A percentile compares a stretch with the other conserved stretches of the same genome.
Evolutionary conservation across 1,140 invertebrate genomes (phyloP).

Genomic region (Piezodorus guildinii): DNA sequence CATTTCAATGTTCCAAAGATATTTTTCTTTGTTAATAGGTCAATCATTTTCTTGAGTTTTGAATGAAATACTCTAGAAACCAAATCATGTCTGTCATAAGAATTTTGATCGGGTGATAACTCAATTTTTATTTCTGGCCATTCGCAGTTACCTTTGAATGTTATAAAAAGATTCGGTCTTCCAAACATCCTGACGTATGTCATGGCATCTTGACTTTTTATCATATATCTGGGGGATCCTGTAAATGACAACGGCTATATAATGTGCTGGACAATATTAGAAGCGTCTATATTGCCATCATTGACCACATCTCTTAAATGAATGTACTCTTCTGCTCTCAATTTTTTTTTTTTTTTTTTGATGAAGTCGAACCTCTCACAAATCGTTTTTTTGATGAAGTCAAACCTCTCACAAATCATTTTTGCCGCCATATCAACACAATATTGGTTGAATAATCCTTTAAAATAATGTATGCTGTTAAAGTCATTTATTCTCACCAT

Average conservation of each 20-base stretch:
- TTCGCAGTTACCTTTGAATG: constrained; percentile 38
- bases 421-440: constrained; percentile 40
- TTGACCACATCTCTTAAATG: constrained; percentile 33
- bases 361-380: no score
- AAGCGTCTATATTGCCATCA: constrained; percentile 23
- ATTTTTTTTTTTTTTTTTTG: constrained; percentile 37
- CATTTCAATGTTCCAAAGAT: no score
- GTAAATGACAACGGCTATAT: constrained; percentile 37
- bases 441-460: constrained; percentile 32
- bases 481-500: constrained; percentile 29
- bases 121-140: constrained; percentile 31
- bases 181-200: constrained; percentile 13
- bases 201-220: no score
- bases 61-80: constrained; percentile 37
- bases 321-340: constrained; percentile 38
- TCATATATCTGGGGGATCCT: constrained; percentile 35
- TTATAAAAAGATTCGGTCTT: constrained; percentile 29
- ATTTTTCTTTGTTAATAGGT: constrained; percentile 27
- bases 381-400: constrained; percentile 33
- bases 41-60: constrained; percentile 38
- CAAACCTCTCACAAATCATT: constrained; percentile 37
- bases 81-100: constrained; percentile 33
- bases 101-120: constrained; percentile 29
- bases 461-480: constrained; percentile 30
- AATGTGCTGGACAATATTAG: constrained; percentile 27